These are phyloP conservation scores for Aleiodes sp. DNA, from an alignment of 1,140 invertebrate species.

Conservation along the genomic window DNA sequence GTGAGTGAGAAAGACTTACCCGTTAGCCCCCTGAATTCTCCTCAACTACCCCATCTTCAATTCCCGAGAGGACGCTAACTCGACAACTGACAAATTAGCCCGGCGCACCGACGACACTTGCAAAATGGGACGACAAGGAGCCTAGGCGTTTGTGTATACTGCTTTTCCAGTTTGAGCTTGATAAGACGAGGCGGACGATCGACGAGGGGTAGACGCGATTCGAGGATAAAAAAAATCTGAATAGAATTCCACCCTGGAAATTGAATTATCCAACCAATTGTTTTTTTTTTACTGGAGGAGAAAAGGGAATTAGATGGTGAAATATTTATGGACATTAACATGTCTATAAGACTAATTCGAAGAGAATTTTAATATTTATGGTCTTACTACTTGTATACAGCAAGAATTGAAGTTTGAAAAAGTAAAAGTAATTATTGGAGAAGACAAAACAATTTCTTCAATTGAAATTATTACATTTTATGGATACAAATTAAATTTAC, in stretches of 20 bases:
- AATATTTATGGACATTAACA: too few species aligned
- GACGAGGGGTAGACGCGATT: conserved; percentile 8
- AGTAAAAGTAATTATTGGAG: too few species aligned
- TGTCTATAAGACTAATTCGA: too few species aligned
- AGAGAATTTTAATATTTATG: too few species aligned
- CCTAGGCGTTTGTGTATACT: conserved; percentile 27
- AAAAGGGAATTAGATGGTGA: too few species aligned
- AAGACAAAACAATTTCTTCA: too few species aligned
- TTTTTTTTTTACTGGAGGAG: too few species aligned
- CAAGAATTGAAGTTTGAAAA: too few species aligned
- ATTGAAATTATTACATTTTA: too few species aligned
- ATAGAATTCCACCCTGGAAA: not conserved
- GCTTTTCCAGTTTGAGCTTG: conserved; percentile 46
- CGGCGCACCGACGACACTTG: conserved; percentile 66
- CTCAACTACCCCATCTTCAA: conserved; percentile 44
- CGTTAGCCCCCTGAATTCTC: not conserved
- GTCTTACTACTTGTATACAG: too few species aligned
- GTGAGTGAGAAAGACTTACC: not conserved
- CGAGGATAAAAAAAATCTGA: not conserved
- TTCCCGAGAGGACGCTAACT: conserved; percentile 64
- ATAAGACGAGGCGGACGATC: conserved; percentile 25
- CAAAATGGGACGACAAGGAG: conserved; percentile 65
- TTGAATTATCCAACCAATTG: conserved; percentile 5
- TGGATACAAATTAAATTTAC: not conserved
- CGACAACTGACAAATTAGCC: conserved; percentile 69